A percentile compares a stretch with the other conserved stretches of the same genome.
Evolutionary conservation across 2,888 invertebrate genomes (phyloP).

Genomic region (Volucella inflata): DNA sequence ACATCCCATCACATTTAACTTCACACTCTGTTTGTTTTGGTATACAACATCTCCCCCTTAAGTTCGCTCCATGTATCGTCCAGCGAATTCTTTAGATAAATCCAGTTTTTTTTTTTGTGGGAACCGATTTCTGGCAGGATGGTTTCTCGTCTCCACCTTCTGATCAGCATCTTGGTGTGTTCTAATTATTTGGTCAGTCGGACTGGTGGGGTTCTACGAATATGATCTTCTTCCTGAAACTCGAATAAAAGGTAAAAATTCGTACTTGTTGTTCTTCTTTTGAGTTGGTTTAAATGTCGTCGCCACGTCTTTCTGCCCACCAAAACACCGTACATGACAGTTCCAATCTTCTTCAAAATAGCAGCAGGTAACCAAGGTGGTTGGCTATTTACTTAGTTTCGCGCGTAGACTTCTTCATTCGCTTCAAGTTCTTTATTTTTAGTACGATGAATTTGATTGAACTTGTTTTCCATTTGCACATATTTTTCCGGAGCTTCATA

Average conservation of each 20-base stretch:
- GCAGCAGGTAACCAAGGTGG: constrained; percentile 12
- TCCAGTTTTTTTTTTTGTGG: too few relatives aligned
- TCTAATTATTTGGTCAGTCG: too few relatives aligned
- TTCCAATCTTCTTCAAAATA: constrained; percentile 19
- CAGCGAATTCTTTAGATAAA: too few relatives aligned
- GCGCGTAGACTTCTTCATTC: constrained; percentile 10
- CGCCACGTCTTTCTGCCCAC: constrained; percentile 33
- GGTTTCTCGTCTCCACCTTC: too few relatives aligned
- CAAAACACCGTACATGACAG: constrained; percentile 33
- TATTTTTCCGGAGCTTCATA: too few relatives aligned
- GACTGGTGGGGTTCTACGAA: too few relatives aligned
- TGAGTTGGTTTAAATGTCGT: constrained; percentile 33
- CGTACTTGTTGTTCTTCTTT: background rate
- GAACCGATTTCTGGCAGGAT: too few relatives aligned
- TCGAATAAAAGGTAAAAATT: background rate
- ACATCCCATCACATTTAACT: too few relatives aligned
- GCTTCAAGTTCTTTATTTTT: constrained; percentile 16
- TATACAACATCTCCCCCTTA: too few relatives aligned
- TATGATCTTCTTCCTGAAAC: background rate
- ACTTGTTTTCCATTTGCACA: constrained; percentile 31
- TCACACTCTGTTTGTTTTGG: background rate
- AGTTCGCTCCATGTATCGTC: too few relatives aligned
- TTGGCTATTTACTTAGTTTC: background rate
- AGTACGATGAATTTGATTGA: constrained; percentile 19
- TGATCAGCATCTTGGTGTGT: too few relatives aligned